These are phyloP conservation scores for Falco berigora DNA, from an alignment of 2,797 vertebrate genomes.

Conservation along the genomic window DNA sequence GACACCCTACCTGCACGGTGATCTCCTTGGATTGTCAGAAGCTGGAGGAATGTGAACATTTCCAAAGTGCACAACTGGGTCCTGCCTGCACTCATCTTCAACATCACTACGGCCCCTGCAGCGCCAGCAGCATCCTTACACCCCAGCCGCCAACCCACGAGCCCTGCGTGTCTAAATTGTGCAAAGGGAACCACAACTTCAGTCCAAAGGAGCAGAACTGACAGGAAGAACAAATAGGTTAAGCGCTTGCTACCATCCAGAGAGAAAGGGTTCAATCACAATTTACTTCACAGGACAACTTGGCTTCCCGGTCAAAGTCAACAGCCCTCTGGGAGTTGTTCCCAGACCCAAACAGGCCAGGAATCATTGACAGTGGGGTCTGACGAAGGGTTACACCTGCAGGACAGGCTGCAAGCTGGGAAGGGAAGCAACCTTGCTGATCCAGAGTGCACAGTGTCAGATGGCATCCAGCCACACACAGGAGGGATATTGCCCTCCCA, in stretches of 20 bases:
- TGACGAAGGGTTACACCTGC: background rate
- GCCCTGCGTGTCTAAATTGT: background rate
- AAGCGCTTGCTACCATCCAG: background rate
- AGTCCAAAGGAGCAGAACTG: background rate
- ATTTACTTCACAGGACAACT: background rate
- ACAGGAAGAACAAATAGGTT: accelerated
- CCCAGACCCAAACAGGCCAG: background rate
- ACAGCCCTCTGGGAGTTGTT: background rate
- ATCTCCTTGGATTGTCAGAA: background rate
- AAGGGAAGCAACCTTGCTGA: background rate
- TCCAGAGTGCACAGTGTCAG: background rate
- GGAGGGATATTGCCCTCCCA: background rate
- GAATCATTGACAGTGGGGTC: background rate
- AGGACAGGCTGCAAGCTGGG: background rate
- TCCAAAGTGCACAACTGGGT: background rate
- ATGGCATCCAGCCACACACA: background rate
- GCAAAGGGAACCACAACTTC: background rate
- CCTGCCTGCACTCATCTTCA: background rate
- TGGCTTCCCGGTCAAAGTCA: background rate
- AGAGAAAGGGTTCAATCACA: background rate
- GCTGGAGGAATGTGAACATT: background rate
- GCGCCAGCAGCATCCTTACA: background rate
- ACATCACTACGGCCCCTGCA: background rate
- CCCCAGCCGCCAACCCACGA: background rate
- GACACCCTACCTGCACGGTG: background rate